These are phyloP conservation scores for Acromyrmex heyeri DNA, from an alignment of 1,140 invertebrate species.

Conservation along the genomic window DNA sequence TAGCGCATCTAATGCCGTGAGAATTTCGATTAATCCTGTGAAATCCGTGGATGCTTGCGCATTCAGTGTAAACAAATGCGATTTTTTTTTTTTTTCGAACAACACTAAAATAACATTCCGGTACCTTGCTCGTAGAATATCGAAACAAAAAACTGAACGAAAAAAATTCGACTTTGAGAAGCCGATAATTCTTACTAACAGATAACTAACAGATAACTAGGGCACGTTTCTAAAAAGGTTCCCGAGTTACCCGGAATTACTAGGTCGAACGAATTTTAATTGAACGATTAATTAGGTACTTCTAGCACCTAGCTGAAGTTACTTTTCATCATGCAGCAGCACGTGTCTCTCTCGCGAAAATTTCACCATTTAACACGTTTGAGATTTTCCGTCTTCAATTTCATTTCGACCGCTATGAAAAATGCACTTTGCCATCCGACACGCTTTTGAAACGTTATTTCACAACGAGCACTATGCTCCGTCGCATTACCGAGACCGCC, in stretches of 20 bases:
- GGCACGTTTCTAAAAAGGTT: neutral
- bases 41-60: neutral
- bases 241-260: neutral
- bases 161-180: neutral
- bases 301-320: neutral
- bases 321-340: neutral
- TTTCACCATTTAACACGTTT: slow-evolving; percentile 48
- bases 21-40: slow-evolving; percentile 34
- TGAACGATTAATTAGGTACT: slow-evolving; percentile 19
- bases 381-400: slow-evolving; percentile 58
- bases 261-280: neutral
- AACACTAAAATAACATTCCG: neutral
- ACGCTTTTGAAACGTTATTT: slow-evolving; percentile 64
- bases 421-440: slow-evolving; percentile 62
- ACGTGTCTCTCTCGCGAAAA: slow-evolving; percentile 13
- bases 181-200: neutral
- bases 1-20: slow-evolving; percentile 33
- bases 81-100: neutral
- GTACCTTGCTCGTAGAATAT: neutral
- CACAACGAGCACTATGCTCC: slow-evolving; percentile 56
- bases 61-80: neutral
- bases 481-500: slow-evolving; percentile 59
- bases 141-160: neutral
- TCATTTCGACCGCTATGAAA: slow-evolving; percentile 54
- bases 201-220: slow-evolving; percentile 2